A percentile compares a stretch with the other conserved stretches of the same genome.
Evolutionary conservation across 2,797 vertebrate species (phyloP).

Genomic region (Eulemur mongoz): DNA sequence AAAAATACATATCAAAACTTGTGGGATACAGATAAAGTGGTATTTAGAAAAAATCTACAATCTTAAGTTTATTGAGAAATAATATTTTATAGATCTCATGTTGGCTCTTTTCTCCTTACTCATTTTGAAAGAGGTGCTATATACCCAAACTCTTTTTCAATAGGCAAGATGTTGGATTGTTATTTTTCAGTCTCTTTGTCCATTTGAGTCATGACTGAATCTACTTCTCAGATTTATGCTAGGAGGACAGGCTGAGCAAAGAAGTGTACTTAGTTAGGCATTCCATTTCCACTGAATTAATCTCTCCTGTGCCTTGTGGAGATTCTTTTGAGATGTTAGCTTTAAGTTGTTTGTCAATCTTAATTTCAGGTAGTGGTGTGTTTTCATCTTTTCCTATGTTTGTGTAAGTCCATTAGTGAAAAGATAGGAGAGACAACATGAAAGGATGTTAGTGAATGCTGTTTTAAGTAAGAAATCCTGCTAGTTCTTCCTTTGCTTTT

Average conservation of each 20-base stretch:
- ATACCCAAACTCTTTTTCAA: neutral
- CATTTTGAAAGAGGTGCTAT: neutral
- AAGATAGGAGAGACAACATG: neutral
- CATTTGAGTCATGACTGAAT: neutral
- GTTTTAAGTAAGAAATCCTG: slow-evolving; percentile 24
- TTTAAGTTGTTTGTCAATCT: neutral
- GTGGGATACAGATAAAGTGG: neutral
- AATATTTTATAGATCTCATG: neutral
- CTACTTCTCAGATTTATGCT: neutral
- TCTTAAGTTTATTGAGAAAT: neutral
- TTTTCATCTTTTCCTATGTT: slow-evolving; percentile 5
- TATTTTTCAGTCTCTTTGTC: neutral
- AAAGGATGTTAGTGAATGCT: neutral
- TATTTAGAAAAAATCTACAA: neutral
- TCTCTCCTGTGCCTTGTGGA: neutral
- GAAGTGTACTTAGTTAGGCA: neutral
- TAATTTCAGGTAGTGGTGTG: neutral
- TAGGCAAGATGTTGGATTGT: neutral
- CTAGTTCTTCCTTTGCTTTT: neutral
- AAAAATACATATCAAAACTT: neutral
- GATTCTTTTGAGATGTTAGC: neutral
- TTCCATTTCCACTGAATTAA: slow-evolving; percentile 7
- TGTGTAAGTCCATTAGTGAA: neutral
- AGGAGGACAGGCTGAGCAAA: neutral
- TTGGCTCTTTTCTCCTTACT: neutral